These are phyloP conservation scores for Campylomormyrus tamandua DNA, from an alignment of 2,113 vertebrate genomes.

Conservation along the genomic window DNA sequence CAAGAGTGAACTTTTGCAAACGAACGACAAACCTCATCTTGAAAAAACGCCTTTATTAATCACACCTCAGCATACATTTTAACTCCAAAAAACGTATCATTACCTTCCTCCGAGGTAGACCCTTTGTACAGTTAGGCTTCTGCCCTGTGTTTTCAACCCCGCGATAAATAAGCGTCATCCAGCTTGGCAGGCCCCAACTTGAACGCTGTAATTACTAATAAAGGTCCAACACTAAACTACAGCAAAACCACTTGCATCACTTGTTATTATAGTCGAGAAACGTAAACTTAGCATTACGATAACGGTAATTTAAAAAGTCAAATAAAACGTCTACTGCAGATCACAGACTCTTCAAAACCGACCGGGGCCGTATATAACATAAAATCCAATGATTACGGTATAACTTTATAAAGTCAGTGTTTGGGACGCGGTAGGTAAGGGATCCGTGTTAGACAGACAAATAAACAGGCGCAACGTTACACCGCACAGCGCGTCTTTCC, in stretches of 20 bases:
- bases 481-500: conserved; percentile 34
- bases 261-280: background rate
- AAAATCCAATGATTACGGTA: background rate
- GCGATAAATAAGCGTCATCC: background rate
- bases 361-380: background rate
- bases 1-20: background rate
- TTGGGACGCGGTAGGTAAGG: background rate
- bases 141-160: background rate
- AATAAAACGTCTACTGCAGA: background rate
- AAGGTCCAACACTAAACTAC: background rate
- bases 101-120: background rate
- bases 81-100: background rate
- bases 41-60: background rate
- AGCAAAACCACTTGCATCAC: background rate
- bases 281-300: background rate
- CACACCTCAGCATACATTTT: background rate
- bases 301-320: background rate
- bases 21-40: background rate
- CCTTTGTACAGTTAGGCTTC: background rate
- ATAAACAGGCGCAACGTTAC: conserved; percentile 36
- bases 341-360: background rate
- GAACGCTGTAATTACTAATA: background rate
- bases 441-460: background rate
- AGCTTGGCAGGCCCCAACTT: background rate
- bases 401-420: background rate